Conservation (phyloP, 2,113 vertebrate genomes). For the Apistogramma diplotaenia region DNA sequence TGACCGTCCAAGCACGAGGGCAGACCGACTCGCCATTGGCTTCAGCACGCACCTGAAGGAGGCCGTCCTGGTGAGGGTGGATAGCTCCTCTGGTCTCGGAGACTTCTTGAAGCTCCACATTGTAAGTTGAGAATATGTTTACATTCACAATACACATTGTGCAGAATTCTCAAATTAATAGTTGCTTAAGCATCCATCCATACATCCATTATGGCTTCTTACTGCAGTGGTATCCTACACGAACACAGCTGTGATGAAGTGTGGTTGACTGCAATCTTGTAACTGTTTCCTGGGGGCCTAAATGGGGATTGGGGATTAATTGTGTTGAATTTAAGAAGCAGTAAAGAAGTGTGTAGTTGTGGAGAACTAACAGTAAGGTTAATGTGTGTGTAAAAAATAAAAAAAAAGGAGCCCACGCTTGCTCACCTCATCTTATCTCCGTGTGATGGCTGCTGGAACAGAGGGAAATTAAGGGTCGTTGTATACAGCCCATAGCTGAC, state of each 20-base stretch:
- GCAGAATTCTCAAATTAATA: background rate
- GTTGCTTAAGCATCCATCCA: background rate
- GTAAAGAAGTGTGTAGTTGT: background rate
- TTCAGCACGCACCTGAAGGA: conserved; percentile 98
- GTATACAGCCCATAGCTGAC: conserved; percentile 41
- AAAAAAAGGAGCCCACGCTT: background rate
- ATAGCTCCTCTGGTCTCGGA: conserved; percentile 95
- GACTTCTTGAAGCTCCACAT: conserved; percentile 99
- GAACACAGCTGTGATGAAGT: background rate
- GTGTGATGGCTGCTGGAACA: background rate
- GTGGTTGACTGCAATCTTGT: background rate
- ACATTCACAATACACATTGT: background rate
- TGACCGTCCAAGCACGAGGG: conserved; percentile 95
- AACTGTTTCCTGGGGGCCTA: background rate
- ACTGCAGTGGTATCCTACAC: background rate
- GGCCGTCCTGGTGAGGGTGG: conserved; percentile 93
- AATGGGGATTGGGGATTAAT: background rate
- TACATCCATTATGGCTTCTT: background rate
- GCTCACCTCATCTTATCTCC: background rate
- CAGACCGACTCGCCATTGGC: conserved; percentile 95
- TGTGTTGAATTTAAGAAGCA: background rate
- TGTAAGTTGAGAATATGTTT: conserved; percentile 81
- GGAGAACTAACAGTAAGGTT: background rate
- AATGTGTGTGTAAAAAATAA: background rate
- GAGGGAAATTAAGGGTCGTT: conserved; percentile 34